phyloP scores from a whole-genome alignment of 2,888 invertebrate species.

The Schizotus pectinicornis region DNA sequence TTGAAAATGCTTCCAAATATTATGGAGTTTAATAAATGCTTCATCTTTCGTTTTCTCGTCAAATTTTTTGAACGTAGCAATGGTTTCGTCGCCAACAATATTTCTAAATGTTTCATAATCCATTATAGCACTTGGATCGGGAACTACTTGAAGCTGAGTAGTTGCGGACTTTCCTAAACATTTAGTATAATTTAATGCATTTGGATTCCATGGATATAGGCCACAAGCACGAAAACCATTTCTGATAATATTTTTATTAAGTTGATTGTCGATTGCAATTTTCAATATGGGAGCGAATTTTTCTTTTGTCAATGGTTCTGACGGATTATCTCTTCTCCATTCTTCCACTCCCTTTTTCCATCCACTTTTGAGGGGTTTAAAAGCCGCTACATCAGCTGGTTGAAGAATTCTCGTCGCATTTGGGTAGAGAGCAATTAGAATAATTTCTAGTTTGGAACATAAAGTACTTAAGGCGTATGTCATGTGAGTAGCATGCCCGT shows the following conservation, averaged over 20 bases:
- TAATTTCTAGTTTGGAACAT: slow-evolving; percentile 25
- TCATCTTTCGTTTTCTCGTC: no score
- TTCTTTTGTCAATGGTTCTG: slow-evolving; percentile 2
- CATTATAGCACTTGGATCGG: no score
- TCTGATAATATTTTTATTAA: no score
- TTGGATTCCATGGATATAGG: not conserved
- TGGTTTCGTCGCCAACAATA: no score
- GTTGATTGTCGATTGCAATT: slow-evolving; percentile 31
- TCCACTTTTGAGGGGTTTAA: slow-evolving; percentile 33
- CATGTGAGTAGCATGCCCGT: slow-evolving; percentile 38
- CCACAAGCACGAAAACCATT: no score
- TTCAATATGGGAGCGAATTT: slow-evolving; percentile 17
- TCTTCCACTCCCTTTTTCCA: slow-evolving; percentile 42
- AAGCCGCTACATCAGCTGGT: slow-evolving; percentile 39
- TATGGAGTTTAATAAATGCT: no score
- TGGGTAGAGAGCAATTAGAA: slow-evolving; percentile 36
- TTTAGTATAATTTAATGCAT: not conserved
- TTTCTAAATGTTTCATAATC: no score
- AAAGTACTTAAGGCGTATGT: slow-evolving; percentile 28
- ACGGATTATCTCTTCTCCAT: slow-evolving; percentile 38
- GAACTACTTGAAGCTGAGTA: no score
- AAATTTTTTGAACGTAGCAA: no score
- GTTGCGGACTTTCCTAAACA: not conserved
- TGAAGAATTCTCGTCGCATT: slow-evolving; percentile 42
- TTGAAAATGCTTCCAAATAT: no score